phyloP scores from a whole-genome alignment of 2,888 invertebrate genomes.

The Ochropleura plecta region DNA sequence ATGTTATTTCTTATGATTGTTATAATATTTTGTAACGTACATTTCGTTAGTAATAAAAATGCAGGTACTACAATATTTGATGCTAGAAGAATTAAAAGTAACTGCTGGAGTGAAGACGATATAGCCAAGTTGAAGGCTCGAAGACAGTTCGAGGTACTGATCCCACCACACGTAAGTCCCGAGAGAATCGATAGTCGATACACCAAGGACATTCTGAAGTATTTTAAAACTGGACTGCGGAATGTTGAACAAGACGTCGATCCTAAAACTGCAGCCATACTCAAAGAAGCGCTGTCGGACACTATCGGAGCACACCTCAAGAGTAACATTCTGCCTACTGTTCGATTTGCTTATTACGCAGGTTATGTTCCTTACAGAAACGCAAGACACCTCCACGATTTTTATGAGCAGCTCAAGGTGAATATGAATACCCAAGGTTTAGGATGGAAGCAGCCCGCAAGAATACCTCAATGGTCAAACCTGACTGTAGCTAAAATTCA shows the following conservation, averaged over 20 bases:
- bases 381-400: constrained; percentile 78
- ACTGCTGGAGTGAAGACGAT: constrained; percentile 83
- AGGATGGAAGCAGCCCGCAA: constrained; percentile 80
- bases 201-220: constrained; percentile 76
- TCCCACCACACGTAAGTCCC: constrained; percentile 75
- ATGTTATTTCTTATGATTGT: constrained; percentile 80
- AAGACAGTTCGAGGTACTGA: constrained; percentile 78
- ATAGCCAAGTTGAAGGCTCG: constrained; percentile 81
- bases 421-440: constrained; percentile 82
- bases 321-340: constrained; percentile 81
- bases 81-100: constrained; percentile 65
- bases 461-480: constrained; percentile 78
- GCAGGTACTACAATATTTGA: constrained; percentile 82
- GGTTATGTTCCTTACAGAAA: constrained; percentile 82
- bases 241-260: constrained; percentile 69
- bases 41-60: constrained; percentile 68
- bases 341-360: constrained; percentile 85
- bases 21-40: constrained; percentile 71
- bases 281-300: constrained; percentile 81
- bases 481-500: constrained; percentile 83
- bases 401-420: constrained; percentile 77
- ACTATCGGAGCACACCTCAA: constrained; percentile 84
- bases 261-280: constrained; percentile 65
- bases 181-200: constrained; percentile 78
- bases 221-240: constrained; percentile 76